Evolutionary conservation across 2,888 invertebrate species (phyloP).

Genomic region (Calliphora vomitoria): DNA sequence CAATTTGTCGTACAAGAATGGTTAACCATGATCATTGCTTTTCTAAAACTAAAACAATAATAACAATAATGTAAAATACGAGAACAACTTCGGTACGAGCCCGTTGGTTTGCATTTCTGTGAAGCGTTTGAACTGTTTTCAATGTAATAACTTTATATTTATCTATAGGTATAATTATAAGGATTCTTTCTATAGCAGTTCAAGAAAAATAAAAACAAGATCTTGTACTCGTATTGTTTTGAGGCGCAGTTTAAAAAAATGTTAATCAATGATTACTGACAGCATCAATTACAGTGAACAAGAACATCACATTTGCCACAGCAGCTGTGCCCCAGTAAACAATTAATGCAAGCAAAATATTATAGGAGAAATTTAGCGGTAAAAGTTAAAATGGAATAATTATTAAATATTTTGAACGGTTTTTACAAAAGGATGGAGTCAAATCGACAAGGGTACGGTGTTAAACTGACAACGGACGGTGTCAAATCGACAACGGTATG

Average conservation of each 20-base stretch:
- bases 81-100: neutral
- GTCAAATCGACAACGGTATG: no score
- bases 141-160: constrained; percentile 21
- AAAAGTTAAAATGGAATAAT: no score
- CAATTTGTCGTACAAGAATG: constrained; percentile 53
- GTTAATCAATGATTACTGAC: constrained; percentile 58
- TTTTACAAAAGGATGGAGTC: no score
- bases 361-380: no score
- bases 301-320: constrained; percentile 8
- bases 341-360: neutral
- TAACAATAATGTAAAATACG: constrained; percentile 17
- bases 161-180: constrained; percentile 59
- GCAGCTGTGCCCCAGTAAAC: constrained; percentile 1
- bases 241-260: constrained; percentile 45
- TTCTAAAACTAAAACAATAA: constrained; percentile 9
- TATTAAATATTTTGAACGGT: no score
- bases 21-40: constrained; percentile 44
- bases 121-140: constrained; percentile 32
- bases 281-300: constrained; percentile 61
- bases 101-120: constrained; percentile 5
- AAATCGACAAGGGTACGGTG: no score
- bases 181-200: constrained; percentile 58
- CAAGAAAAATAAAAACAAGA: constrained; percentile 6
- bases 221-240: constrained; percentile 33
- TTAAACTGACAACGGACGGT: no score